These are phyloP conservation scores for Oryzias sinensis DNA, from an alignment of 2,797 vertebrate species.

Conservation along the genomic window DNA sequence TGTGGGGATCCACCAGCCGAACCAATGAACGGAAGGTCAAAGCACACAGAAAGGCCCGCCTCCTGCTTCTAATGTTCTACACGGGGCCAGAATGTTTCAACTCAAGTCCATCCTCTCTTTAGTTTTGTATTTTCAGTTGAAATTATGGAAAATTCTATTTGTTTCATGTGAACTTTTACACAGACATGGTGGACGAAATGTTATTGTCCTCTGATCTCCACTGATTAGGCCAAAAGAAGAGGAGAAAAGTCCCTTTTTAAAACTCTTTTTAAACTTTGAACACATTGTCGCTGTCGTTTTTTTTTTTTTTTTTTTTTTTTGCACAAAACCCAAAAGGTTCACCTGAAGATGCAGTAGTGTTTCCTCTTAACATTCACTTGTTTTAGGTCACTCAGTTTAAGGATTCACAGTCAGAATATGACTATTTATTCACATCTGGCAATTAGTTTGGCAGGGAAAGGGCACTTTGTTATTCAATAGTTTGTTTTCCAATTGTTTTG, in stretches of 20 bases:
- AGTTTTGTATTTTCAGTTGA: conserved; percentile 40
- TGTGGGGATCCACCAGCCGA: conserved; percentile 81
- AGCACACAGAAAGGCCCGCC: conserved; percentile 79
- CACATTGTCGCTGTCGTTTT: conserved; percentile 49
- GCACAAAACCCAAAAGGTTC: conserved; percentile 67
- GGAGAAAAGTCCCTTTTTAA: conserved; percentile 47
- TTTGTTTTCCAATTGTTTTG: conserved; percentile 47
- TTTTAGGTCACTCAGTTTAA: conserved; percentile 73
- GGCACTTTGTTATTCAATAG: conserved; percentile 67
- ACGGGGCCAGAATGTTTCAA: conserved; percentile 67
- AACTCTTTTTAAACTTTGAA: conserved; percentile 49
- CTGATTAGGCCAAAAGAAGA: conserved; percentile 54
- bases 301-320: conserved; percentile 30
- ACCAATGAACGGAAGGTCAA: conserved; percentile 80
- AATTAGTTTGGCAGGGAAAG: conserved; percentile 69
- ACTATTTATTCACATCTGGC: conserved; percentile 80
- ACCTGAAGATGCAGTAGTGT: conserved; percentile 73
- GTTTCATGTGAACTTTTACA: conserved; percentile 65
- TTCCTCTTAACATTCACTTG: conserved; percentile 59
- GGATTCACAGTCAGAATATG: conserved; percentile 73
- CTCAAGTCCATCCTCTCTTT: conserved; percentile 70
- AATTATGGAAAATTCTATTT: conserved; percentile 71
- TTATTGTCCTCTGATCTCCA: conserved; percentile 60
- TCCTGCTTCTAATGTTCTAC: conserved; percentile 72
- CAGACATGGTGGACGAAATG: conserved; percentile 58